Conservation (phyloP, 92 coral and sea anemone genomes). For the Parazoanthus darwini region DNA sequence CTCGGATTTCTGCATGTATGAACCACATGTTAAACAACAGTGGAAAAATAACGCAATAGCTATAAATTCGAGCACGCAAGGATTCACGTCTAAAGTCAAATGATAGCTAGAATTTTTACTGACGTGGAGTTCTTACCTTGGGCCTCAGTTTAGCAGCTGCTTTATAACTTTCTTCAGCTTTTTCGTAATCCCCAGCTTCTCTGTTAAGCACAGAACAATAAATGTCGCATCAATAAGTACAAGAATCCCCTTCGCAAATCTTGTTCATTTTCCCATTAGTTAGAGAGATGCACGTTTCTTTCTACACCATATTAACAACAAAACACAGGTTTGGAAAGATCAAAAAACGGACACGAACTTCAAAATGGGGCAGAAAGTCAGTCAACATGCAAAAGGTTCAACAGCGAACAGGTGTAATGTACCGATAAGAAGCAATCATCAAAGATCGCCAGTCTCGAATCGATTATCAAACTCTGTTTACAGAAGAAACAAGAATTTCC, state of each 20-base stretch:
- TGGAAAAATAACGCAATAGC: no score
- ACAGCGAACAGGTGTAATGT: background rate
- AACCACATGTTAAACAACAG: no score
- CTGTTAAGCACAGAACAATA: conserved; percentile 45
- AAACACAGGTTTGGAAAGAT: background rate
- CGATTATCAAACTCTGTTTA: background rate
- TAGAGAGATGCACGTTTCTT: background rate
- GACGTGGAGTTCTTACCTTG: conserved; percentile 38
- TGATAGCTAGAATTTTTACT: background rate
- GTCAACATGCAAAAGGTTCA: no score
- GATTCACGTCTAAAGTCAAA: background rate
- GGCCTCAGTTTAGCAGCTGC: conserved; percentile 74
- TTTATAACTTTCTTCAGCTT: conserved; percentile 70
- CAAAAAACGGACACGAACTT: no score
- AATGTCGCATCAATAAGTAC: background rate
- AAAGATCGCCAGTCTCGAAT: background rate
- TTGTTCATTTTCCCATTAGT: background rate
- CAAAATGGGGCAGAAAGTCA: background rate
- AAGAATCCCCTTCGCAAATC: no score
- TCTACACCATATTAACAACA: background rate
- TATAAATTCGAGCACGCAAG: no score
- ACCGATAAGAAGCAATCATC: background rate
- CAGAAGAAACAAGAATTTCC: background rate
- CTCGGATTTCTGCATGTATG: no score
- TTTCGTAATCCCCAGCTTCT: conserved; percentile 71